Conservation (phyloP, 2,797 vertebrate genomes). For the Galago senegalensis region DNA sequence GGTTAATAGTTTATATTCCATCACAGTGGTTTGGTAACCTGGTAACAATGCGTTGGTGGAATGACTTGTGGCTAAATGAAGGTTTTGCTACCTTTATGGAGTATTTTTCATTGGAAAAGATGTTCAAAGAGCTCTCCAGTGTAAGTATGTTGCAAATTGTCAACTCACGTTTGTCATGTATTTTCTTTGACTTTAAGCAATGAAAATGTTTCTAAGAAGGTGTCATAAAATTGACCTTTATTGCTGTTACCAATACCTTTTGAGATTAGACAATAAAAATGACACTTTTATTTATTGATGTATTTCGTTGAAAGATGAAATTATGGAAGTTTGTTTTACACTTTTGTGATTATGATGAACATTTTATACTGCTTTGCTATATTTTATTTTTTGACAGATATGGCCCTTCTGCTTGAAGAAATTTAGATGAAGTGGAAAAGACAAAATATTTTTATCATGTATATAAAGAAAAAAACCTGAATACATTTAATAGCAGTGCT, state of each 20-base stretch:
- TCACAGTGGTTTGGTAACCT: constrained; percentile 98
- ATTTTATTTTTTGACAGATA: constrained; percentile 66
- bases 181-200: constrained; percentile 55
- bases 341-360: constrained; percentile 53
- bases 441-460: neutral
- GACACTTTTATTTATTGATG: constrained; percentile 18
- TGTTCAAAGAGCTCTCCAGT: constrained; percentile 91
- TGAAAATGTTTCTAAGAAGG: constrained; percentile 58
- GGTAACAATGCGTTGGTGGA: constrained; percentile 99
- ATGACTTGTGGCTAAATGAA: constrained; percentile 98
- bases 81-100: constrained; percentile 99
- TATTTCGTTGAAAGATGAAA: constrained; percentile 48
- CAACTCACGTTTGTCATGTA: neutral
- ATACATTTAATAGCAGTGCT: neutral
- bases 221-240: constrained; percentile 15
- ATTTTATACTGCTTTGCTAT: constrained; percentile 35
- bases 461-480: constrained; percentile 12
- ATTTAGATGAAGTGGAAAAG: constrained; percentile 67
- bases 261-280: constrained; percentile 59
- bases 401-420: constrained; percentile 34
- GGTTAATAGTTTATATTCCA: constrained; percentile 53
- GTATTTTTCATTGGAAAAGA: constrained; percentile 92
- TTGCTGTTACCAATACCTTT: constrained; percentile 48
- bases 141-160: constrained; percentile 89
- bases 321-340: constrained; percentile 36